These are phyloP conservation scores for Scaptodrosophila latifasciaeformis DNA, from an alignment of 2,888 invertebrate genomes.

Conservation along the genomic window DNA sequence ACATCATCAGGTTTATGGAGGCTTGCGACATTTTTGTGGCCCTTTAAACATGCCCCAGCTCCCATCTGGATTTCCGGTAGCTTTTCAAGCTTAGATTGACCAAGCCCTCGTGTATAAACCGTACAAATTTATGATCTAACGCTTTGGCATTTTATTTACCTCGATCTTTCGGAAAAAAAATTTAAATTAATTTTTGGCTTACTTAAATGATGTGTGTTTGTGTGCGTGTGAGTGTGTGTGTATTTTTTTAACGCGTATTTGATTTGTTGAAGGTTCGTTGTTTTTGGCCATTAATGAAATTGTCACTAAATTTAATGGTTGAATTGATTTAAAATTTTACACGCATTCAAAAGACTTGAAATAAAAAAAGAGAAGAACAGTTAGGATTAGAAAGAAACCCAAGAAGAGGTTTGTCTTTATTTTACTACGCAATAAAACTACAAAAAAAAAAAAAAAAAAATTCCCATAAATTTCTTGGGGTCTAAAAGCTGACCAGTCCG, in stretches of 20 bases:
- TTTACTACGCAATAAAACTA: too few relatives aligned
- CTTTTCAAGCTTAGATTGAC: slow-evolving; percentile 19
- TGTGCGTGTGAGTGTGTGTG: too few relatives aligned
- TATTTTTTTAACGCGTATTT: slow-evolving; percentile 53
- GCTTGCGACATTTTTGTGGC: slow-evolving; percentile 22
- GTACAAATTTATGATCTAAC: slow-evolving; percentile 53
- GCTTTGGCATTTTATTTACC: slow-evolving; percentile 38
- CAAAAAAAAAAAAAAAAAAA: too few relatives aligned
- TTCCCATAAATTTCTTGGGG: too few relatives aligned
- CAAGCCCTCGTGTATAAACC: slow-evolving; percentile 41
- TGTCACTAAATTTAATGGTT: slow-evolving; percentile 10
- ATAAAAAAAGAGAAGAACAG: too few relatives aligned
- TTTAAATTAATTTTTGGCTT: slow-evolving; percentile 3
- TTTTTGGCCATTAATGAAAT: slow-evolving; percentile 12
- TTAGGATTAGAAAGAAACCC: too few relatives aligned
- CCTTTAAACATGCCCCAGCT: neutral
- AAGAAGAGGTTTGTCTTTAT: too few relatives aligned
- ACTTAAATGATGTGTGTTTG: too few relatives aligned
- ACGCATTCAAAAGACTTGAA: neutral
- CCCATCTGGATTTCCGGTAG: slow-evolving; percentile 53
- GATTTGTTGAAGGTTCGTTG: slow-evolving; percentile 34
- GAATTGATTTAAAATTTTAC: neutral
- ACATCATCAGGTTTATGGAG: slow-evolving; percentile 38
- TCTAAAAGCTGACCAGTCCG: too few relatives aligned
- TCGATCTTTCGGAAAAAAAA: too few relatives aligned